phyloP scores from a whole-genome alignment of 2,113 vertebrate genomes.

The Hemibagrus wyckioides region DNA sequence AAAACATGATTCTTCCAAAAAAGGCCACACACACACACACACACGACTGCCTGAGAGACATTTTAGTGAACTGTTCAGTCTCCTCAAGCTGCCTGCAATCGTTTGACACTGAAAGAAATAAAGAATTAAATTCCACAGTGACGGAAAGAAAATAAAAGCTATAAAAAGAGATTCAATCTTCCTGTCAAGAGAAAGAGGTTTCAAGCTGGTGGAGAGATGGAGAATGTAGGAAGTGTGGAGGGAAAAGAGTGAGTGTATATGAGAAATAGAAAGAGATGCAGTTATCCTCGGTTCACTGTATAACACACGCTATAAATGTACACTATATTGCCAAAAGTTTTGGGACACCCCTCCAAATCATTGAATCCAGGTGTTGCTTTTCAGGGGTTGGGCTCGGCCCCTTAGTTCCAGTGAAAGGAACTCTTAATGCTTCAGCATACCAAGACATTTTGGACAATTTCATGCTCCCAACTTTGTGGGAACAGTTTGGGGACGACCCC shows the following conservation, averaged over 20 bases:
- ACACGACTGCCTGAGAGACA: not conserved
- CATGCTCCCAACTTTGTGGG: too few species aligned
- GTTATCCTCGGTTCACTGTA: slow-evolving; percentile 8
- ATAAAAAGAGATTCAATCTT: not conserved
- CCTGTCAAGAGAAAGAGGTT: not conserved
- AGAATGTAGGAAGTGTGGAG: not conserved
- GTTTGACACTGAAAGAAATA: slow-evolving; percentile 7
- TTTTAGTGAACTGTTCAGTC: slow-evolving; percentile 23
- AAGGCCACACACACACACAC: slow-evolving; percentile 14
- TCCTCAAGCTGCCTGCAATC: slow-evolving; percentile 55
- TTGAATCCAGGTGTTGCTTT: too few species aligned
- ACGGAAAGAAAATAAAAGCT: not conserved
- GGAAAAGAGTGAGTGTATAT: not conserved
- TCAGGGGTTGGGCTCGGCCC: too few species aligned
- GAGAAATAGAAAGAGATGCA: slow-evolving; percentile 4
- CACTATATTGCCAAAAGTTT: too few species aligned
- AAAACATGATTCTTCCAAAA: slow-evolving; percentile 45
- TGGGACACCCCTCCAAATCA: too few species aligned
- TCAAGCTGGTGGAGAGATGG: not conserved
- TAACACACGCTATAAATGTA: not conserved
- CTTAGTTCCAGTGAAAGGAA: too few species aligned
- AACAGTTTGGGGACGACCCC: too few species aligned
- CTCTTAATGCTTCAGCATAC: too few species aligned
- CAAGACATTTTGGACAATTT: too few species aligned
- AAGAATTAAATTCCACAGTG: not conserved